A percentile compares a stretch with the other conserved stretches of the same genome.
Conservation (phyloP, 1,140 invertebrate species). For the Diabrotica undecimpunctata region DNA sequence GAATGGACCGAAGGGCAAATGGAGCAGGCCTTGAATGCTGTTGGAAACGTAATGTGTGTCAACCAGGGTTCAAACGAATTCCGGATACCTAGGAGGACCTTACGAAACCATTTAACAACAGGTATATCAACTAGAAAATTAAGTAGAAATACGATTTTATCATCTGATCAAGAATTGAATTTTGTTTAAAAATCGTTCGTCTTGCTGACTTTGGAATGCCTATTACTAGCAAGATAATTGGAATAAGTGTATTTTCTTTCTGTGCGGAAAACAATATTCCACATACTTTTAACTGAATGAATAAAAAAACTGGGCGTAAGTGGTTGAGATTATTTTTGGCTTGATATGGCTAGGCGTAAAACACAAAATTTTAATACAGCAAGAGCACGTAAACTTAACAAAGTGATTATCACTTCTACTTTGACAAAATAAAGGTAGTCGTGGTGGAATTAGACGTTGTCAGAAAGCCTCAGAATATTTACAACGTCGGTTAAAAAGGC, state of each 20-base stretch:
- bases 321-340: constrained; percentile 1
- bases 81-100: no score
- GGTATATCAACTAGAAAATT: no score
- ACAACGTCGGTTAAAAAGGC: constrained; percentile 49
- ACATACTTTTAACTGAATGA: not conserved
- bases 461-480: constrained; percentile 26
- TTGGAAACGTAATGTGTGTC: not conserved
- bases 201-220: not conserved
- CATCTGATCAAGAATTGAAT: no score
- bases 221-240: not conserved
- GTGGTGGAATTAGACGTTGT: not conserved
- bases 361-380: constrained; percentile 5
- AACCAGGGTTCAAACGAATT: not conserved
- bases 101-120: no score
- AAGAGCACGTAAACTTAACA: not conserved
- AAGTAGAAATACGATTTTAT: no score
- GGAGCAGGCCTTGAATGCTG: not conserved
- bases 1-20: no score
- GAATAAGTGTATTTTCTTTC: not conserved
- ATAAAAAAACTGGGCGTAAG: not conserved
- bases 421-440: not conserved
- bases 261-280: not conserved
- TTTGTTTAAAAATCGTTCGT: not conserved
- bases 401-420: not conserved
- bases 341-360: not conserved